Conservation (phyloP, 2,888 invertebrate species). For the Bellardia pandia region DNA sequence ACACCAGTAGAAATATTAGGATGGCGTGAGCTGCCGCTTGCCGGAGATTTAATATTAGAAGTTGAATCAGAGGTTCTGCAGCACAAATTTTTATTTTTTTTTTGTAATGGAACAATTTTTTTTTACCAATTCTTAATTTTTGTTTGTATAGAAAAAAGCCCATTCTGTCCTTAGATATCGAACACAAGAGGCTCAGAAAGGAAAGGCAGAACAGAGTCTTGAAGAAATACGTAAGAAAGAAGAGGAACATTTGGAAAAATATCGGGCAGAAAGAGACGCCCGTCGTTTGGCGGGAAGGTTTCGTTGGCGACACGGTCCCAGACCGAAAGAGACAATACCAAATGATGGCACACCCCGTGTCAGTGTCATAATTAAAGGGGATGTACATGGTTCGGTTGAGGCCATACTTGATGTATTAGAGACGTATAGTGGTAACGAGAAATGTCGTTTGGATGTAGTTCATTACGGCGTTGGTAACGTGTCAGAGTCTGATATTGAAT, state of each 20-base stretch:
- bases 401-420: constrained; percentile 96
- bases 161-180: constrained; percentile 88
- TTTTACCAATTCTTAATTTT: background rate
- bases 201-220: constrained; percentile 87
- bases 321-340: constrained; percentile 85
- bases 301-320: constrained; percentile 86
- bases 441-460: constrained; percentile 92
- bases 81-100: background rate
- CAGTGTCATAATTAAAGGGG: constrained; percentile 90
- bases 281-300: constrained; percentile 87
- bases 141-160: constrained; percentile 86
- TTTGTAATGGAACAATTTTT: no score
- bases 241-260: constrained; percentile 87
- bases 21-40: constrained; percentile 94
- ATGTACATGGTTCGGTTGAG: constrained; percentile 98
- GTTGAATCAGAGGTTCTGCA: constrained; percentile 89
- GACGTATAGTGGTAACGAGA: constrained; percentile 90
- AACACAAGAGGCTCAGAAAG: constrained; percentile 86
- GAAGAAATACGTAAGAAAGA: constrained; percentile 88
- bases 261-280: constrained; percentile 86
- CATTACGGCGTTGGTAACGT: constrained; percentile 96
- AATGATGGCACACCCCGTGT: constrained; percentile 86
- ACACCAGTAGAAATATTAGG: constrained; percentile 94
- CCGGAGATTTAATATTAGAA: constrained; percentile 95
- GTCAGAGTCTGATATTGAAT: constrained; percentile 92